Conservation (phyloP, 2,888 invertebrate genomes). For the Salticus scenicus region DNA sequence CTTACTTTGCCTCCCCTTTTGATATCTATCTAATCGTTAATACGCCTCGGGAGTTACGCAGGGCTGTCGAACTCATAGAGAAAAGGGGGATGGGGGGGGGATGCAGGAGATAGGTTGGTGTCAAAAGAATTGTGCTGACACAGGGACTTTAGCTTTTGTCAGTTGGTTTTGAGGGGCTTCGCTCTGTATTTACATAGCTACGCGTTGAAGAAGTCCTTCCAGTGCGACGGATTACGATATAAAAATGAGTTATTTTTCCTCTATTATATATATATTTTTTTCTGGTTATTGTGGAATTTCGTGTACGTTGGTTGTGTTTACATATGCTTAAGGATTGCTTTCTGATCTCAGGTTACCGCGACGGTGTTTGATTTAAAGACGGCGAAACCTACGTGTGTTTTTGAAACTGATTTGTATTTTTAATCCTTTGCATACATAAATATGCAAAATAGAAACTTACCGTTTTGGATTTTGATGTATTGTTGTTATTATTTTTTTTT, state of each 20-base stretch:
- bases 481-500: no score
- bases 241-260: background rate
- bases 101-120: background rate
- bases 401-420: no score
- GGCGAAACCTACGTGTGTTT: no score
- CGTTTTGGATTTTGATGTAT: no score
- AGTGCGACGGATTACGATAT: background rate
- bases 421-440: no score
- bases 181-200: background rate
- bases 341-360: no score
- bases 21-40: conserved; percentile 8
- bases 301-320: no score
- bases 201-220: background rate
- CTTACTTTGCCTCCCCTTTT: background rate
- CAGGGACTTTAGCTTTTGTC: background rate
- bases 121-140: conserved; percentile 10
- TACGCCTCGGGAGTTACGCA: background rate
- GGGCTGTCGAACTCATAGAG: background rate
- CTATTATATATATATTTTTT: no score
- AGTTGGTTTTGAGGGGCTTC: conserved; percentile 11
- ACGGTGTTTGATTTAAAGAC: no score
- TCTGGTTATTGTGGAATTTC: no score
- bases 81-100: background rate
- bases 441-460: no score
- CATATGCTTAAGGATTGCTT: no score